These are phyloP conservation scores for Caenorhabditis parvicauda DNA, from an alignment of 2,888 invertebrate species.

Conservation along the genomic window DNA sequence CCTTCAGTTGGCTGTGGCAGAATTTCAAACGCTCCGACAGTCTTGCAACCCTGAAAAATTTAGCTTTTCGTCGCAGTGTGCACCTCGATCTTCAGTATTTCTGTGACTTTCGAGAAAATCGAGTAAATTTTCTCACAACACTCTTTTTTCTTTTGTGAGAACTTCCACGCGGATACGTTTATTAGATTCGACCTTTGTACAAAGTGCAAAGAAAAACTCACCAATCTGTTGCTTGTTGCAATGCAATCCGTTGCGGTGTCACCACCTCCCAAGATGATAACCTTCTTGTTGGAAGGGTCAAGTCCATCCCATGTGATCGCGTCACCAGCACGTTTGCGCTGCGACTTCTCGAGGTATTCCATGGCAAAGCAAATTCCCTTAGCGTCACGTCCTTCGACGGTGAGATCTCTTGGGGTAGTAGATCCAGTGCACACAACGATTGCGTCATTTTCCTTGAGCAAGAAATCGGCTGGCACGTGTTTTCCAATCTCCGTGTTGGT, in stretches of 20 bases:
- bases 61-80: not conserved
- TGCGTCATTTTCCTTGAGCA: slow-evolving; percentile 75
- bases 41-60: slow-evolving; percentile 78
- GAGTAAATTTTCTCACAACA: too few species aligned
- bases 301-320: slow-evolving; percentile 67
- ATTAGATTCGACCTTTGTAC: too few species aligned
- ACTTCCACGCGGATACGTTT: too few species aligned
- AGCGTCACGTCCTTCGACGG: slow-evolving; percentile 73
- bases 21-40: slow-evolving; percentile 93
- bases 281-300: slow-evolving; percentile 86
- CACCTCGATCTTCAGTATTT: not conserved
- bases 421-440: slow-evolving; percentile 87
- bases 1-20: slow-evolving; percentile 82
- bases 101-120: not conserved
- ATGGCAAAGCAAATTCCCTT: slow-evolving; percentile 95
- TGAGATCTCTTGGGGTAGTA: slow-evolving; percentile 87
- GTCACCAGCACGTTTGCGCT: slow-evolving; percentile 77
- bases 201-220: slow-evolving; percentile 49
- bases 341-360: slow-evolving; percentile 93
- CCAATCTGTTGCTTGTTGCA: slow-evolving; percentile 85
- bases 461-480: slow-evolving; percentile 75
- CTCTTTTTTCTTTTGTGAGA: too few species aligned
- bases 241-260: slow-evolving; percentile 97
- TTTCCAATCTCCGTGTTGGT: slow-evolving; percentile 86
- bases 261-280: slow-evolving; percentile 83